Evolutionary conservation across 2,888 invertebrate genomes (phyloP).

Genomic region (Napeogenes inachia): DNA sequence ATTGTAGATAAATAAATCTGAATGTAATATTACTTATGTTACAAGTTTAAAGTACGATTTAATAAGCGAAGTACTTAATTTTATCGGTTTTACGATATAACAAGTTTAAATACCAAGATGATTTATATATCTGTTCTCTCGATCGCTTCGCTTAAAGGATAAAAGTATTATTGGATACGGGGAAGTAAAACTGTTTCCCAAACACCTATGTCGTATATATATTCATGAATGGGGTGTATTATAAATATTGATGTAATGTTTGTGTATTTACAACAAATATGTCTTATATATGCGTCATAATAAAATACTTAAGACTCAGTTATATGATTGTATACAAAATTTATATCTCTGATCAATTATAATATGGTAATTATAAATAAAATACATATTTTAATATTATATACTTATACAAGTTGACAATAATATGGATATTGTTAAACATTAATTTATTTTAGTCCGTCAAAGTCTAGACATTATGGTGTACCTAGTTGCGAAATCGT

Average conservation of each 20-base stretch:
- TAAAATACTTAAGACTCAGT: no score
- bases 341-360: no score
- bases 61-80: no score
- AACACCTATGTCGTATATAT: conserved; percentile 22
- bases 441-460: background rate
- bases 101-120: conserved; percentile 26
- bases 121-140: conserved; percentile 27
- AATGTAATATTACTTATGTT: no score
- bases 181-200: conserved; percentile 26
- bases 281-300: no score
- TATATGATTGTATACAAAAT: no score
- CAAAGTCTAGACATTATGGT: background rate
- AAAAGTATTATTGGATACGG: conserved; percentile 28
- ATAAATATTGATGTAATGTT: background rate
- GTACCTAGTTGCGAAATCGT: background rate
- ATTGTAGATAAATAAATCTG: no score
- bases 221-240: background rate
- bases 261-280: background rate
- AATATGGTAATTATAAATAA: no score
- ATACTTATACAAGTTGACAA: no score
- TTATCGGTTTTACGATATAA: conserved; percentile 20
- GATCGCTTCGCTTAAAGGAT: conserved; percentile 27
- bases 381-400: no score
- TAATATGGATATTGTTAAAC: no score
- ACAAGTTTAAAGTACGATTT: no score